Evolutionary conservation across 64 coral and sea anemone genomes (phyloP), one percentile per base, ranked within the genome.

Genomic region (Hydrozoanthus tunicans): DNA sequence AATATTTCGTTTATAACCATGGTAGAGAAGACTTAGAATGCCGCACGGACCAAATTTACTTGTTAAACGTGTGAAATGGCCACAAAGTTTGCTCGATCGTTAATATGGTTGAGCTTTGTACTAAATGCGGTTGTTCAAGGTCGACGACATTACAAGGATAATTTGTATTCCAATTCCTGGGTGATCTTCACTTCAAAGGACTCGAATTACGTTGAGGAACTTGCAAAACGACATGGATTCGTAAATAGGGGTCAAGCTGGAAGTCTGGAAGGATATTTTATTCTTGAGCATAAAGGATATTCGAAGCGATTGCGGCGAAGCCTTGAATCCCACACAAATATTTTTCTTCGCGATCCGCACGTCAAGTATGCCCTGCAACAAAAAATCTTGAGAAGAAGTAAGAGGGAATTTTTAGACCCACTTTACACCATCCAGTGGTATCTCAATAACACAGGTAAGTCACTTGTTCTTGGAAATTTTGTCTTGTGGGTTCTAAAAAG

Each of bases 361-460:
- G 82, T 97, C 52, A 94, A 81, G 73, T 94, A 94, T 77, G 95
- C 95, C n/a, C 59, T 70, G 7, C 95, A 94, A 91, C 95, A 97
- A 54, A 97, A 97, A 66, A 88, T 97, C 64, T 71, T 97, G 60
- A 83, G 82, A 71, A 70, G 95, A 72, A 90, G 71, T 65, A 97
- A 94, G 66, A 83, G 95, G 43, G 83, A 62, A 71, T 97, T 97
- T 88, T 64, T 24, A 65, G 95, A 97, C 69, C 95, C 92, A 70
- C 91, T 86, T 78, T 97, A 91, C 74, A 59, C 70, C 62, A 84
- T 92, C 53, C 95, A 97, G 78, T 97, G 95, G 95, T 97, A 97
- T 58, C 90, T 97, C 64, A 93, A 97, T 81, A 97, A 97, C 58
- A 91, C 89, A 81, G 95, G 95, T 97, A 67, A 69, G 95, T 78